Evolutionary conservation across 53 echinoderm and acorn worm species (phyloP).

Genomic region (Hippasteria phrygiana): DNA sequence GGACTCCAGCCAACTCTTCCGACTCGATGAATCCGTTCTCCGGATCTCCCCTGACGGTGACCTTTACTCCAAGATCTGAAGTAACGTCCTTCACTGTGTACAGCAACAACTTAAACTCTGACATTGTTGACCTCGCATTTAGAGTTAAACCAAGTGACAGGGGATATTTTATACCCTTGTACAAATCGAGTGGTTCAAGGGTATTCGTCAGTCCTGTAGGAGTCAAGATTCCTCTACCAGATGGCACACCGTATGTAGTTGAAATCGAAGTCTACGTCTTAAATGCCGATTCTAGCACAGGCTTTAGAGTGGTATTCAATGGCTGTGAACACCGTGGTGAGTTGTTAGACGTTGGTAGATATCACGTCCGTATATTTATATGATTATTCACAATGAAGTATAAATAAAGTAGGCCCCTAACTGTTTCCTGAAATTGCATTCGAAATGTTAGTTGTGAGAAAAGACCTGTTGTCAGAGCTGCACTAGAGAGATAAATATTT

Average conservation of each 20-base stretch:
- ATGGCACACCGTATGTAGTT: neutral
- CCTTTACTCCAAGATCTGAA: slow-evolving; percentile 1
- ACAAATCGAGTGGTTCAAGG: neutral
- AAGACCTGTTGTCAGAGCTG: too few relatives aligned
- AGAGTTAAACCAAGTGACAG: neutral
- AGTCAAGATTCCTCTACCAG: neutral
- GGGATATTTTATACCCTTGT: neutral
- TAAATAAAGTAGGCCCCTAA: too few relatives aligned
- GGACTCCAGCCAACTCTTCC: slow-evolving; percentile 8
- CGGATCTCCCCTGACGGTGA: neutral
- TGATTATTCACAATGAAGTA: too few relatives aligned
- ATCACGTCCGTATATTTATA: too few relatives aligned
- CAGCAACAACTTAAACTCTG: neutral
- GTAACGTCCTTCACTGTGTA: neutral
- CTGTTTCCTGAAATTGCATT: too few relatives aligned
- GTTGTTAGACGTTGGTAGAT: neutral
- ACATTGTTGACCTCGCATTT: neutral
- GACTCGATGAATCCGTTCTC: neutral
- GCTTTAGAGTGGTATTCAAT: neutral
- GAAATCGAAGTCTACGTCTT: neutral
- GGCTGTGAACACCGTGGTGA: slow-evolving; percentile 23
- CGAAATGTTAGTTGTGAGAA: too few relatives aligned
- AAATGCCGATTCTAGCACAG: neutral
- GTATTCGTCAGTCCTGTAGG: neutral
- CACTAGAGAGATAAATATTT: too few relatives aligned